These are phyloP conservation scores for Dryadula phaetusa DNA, from an alignment of 2,888 invertebrate genomes.

Conservation along the genomic window DNA sequence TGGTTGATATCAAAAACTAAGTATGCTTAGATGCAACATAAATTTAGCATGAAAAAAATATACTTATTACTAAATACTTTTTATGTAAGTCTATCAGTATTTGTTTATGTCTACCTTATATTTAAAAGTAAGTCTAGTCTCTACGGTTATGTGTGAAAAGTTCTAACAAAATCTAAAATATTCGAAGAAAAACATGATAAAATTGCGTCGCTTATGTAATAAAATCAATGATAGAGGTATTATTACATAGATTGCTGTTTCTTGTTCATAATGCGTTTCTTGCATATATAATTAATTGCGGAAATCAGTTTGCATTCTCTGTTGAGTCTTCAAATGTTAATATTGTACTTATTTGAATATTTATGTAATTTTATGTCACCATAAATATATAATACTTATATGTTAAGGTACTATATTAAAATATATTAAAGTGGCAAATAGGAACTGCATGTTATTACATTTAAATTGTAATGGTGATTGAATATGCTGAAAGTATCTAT, in stretches of 20 bases:
- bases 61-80: no score
- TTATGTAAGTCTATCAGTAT: no score
- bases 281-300: slow-evolving; percentile 26
- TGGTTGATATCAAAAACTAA: no score
- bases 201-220: not conserved
- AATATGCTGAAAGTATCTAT: no score
- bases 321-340: slow-evolving; percentile 13
- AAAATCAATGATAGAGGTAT: not conserved
- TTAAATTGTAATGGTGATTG: no score
- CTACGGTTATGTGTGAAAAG: no score
- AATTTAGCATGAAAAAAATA: no score
- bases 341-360: slow-evolving; percentile 11
- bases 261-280: slow-evolving; percentile 23
- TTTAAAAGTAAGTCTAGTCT: no score
- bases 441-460: not conserved
- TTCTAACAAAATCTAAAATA: no score
- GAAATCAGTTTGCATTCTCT: slow-evolving; percentile 20
- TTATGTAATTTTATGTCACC: not conserved
- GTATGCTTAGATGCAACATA: no score
- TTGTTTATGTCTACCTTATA: no score
- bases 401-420: not conserved
- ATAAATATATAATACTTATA: not conserved
- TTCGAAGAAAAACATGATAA: not conserved
- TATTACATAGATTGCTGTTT: slow-evolving; percentile 1
- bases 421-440: not conserved